These are phyloP conservation scores for Chanos chanos DNA, from an alignment of 2,797 vertebrate genomes.

Conservation along the genomic window DNA sequence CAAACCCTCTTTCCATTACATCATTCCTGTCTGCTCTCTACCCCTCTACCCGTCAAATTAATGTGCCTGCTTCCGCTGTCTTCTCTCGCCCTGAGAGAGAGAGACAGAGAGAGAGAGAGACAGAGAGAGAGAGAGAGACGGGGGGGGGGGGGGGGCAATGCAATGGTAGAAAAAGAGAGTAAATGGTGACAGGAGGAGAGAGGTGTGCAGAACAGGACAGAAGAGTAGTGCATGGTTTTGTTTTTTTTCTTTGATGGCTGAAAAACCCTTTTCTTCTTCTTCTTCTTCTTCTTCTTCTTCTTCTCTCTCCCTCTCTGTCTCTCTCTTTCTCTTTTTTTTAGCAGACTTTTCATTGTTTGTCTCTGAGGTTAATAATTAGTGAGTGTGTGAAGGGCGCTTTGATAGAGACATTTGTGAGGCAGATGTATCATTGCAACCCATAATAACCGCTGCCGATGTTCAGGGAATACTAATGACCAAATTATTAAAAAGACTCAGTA, in stretches of 20 bases:
- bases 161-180: neutral
- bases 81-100: constrained; percentile 18
- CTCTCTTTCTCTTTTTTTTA: constrained; percentile 19
- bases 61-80: constrained; percentile 59
- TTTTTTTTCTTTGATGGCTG: constrained; percentile 17
- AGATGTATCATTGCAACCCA: constrained; percentile 54
- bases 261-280: neutral
- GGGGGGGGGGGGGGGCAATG: neutral
- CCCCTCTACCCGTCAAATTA: constrained; percentile 65
- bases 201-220: neutral
- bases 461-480: constrained; percentile 64
- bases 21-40: constrained; percentile 16
- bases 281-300: neutral
- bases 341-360: constrained; percentile 55
- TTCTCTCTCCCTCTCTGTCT: neutral
- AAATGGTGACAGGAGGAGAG: neutral
- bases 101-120: constrained; percentile 11
- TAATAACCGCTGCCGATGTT: constrained; percentile 48
- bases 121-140: constrained; percentile 8
- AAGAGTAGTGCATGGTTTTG: neutral
- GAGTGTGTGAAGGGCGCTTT: constrained; percentile 68
- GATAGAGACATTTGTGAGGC: constrained; percentile 69
- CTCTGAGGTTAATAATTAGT: constrained; percentile 70
- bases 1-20: constrained; percentile 65
- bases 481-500: constrained; percentile 70